Conservation (phyloP, 1,140 invertebrate species). For the Microplitis mediator region DNA sequence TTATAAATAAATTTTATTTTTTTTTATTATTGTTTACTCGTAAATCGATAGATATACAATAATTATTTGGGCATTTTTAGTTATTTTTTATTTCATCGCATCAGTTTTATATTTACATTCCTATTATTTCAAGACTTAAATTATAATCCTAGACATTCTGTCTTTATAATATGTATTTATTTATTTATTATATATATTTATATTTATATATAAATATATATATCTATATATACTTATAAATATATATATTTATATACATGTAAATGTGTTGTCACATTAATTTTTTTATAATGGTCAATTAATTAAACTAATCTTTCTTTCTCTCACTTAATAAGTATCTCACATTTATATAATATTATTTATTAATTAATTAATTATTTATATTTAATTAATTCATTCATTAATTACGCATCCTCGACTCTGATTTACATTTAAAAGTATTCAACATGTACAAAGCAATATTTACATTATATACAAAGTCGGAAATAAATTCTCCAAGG, state of each 20-base stretch:
- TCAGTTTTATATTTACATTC: slow-evolving; percentile 59
- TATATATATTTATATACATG: too few relatives aligned
- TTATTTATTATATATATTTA: too few relatives aligned
- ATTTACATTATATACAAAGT: slow-evolving; percentile 61
- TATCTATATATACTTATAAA: too few relatives aligned
- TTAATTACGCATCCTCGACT: slow-evolving; percentile 33
- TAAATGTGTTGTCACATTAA: slow-evolving; percentile 39
- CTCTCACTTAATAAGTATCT: slow-evolving; percentile 29
- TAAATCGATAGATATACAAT: slow-evolving; percentile 53
- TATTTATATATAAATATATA: too few relatives aligned
- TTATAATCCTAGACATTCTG: slow-evolving; percentile 45
- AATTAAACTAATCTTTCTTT: slow-evolving; percentile 34
- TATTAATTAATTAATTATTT: not conserved
- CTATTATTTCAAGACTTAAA: slow-evolving; percentile 59
- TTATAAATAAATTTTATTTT: slow-evolving; percentile 17
- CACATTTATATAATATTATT: slow-evolving; percentile 30
- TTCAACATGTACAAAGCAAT: slow-evolving; percentile 63
- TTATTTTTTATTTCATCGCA: slow-evolving; percentile 53
- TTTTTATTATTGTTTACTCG: slow-evolving; percentile 10
- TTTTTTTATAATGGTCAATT: slow-evolving; percentile 40
- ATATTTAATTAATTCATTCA: not conserved
- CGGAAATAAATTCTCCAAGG: slow-evolving; percentile 34
- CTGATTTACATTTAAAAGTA: slow-evolving; percentile 59
- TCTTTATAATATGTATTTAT: not conserved
- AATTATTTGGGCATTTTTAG: slow-evolving; percentile 51